Evolutionary conservation across 2,113 vertebrate species (phyloP).

Genomic region (Ciconia maguari): DNA sequence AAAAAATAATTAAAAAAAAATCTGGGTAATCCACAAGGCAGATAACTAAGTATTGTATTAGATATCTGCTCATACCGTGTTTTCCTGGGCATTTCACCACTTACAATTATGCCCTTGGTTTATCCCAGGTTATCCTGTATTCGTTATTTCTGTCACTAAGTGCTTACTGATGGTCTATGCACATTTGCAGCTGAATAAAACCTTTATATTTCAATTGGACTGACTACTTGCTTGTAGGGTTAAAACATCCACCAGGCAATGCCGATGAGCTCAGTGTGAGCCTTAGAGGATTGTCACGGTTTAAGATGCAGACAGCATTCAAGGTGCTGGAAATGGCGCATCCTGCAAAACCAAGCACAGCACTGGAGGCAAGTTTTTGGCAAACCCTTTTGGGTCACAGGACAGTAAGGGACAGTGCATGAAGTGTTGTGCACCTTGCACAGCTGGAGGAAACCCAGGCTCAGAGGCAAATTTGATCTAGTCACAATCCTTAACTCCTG

Average conservation of each 20-base stretch:
- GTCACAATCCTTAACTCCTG: neutral
- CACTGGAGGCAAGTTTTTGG: neutral
- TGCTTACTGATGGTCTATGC: neutral
- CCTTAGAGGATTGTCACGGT: neutral
- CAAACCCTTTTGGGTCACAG: neutral
- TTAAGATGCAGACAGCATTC: neutral
- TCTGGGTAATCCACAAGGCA: neutral
- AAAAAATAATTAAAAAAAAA: neutral
- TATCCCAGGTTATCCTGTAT: neutral
- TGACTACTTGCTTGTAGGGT: neutral
- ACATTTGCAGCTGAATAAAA: neutral
- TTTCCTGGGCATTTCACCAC: neutral
- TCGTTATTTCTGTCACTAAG: neutral
- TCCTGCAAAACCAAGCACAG: neutral
- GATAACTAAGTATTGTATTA: neutral
- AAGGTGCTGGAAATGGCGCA: neutral
- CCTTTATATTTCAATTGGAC: neutral
- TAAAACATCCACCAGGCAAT: neutral
- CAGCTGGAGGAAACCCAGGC: neutral
- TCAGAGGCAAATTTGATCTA: neutral
- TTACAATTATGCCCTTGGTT: neutral
- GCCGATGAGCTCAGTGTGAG: neutral
- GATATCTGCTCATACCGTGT: neutral
- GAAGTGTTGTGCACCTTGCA: neutral
- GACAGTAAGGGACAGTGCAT: neutral